Conservation (phyloP, 2,888 invertebrate genomes). For the Aphrophora alni region DNA sequence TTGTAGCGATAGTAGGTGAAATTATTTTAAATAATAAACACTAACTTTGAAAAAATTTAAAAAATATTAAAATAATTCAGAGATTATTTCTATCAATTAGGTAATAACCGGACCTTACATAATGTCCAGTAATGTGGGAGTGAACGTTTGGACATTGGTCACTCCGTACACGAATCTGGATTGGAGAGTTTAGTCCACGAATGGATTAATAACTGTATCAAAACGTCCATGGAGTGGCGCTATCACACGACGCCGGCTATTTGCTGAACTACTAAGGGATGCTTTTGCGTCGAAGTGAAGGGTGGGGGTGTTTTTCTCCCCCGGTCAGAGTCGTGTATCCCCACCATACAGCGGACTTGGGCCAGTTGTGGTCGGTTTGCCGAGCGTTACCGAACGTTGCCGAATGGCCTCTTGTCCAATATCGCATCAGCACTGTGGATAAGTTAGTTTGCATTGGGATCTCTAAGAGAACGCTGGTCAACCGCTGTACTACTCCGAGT, state of each 20-base stretch:
- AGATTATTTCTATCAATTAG: no score
- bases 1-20: no score
- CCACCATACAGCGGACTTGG: conserved; percentile 44
- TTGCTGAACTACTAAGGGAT: conserved; percentile 26
- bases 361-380: conserved; percentile 44
- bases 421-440: conserved; percentile 16
- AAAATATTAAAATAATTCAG: no score
- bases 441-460: conserved; percentile 11
- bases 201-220: conserved; percentile 14
- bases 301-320: conserved; percentile 55
- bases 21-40: no score
- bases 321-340: conserved; percentile 46
- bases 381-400: conserved; percentile 44
- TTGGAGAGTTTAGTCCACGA: not conserved
- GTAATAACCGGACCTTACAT: no score
- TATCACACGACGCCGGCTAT: conserved; percentile 13
- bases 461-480: not conserved
- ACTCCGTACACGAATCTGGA: conserved; percentile 4
- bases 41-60: no score
- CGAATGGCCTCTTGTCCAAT: conserved; percentile 43
- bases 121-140: no score
- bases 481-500: not conserved
- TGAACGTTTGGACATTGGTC: not conserved
- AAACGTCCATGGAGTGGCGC: conserved; percentile 19
- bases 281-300: conserved; percentile 56